Base-by-base conservation (phyloP, 2,888 invertebrate species). In the Drosophila pseudotalamancana region DNA sequence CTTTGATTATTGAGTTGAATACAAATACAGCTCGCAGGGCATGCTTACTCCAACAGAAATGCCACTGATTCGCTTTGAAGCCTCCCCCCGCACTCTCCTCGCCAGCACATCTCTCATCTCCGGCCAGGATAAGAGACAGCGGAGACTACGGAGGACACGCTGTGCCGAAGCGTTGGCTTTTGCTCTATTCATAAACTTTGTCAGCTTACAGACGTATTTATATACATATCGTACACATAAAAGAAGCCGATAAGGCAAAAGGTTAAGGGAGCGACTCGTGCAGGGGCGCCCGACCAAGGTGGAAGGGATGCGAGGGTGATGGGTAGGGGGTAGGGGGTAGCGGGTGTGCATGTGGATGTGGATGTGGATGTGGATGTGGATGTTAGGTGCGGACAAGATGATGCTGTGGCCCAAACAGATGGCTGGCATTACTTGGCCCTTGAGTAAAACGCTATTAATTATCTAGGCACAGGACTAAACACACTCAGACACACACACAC, bases 391-490 rank as follows among this genome's bases (percentile, higher is more conserved):
- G 51, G 75, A 72, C 72, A 70, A 59, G 72, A 45, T 64, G 72
- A 70, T 64, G 32, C 59, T 56, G 75, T 54, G 59, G 57, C 54
- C 68, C 51, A 77, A 70, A 76, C 76, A 75, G 72, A 71, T 66
- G 66, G 67, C 82, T 77, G 69, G 66, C 87, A 87, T 84, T 87
- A 74, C 87, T 71, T 60, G 74, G 55, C 81, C 80, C 85, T 84
- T 84, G 77, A 85, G 82, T 87, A 85, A 82, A 82, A 85, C 82
- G 87, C 82, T 82, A 87, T 82, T 82, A 82, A 82, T 82, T 87
- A 82, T 82, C 85, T 85, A 65, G 60, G 66, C 60, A 50, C 61
- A 56, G 46, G 66, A 51, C 57, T 55, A 51, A 49, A 40, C 55
- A 66, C 42, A 54, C 55, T 21, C 29, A 27, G 37, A 40, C 32